phyloP scores from a whole-genome alignment of 1,140 invertebrate species.

The Sipha flava region DNA sequence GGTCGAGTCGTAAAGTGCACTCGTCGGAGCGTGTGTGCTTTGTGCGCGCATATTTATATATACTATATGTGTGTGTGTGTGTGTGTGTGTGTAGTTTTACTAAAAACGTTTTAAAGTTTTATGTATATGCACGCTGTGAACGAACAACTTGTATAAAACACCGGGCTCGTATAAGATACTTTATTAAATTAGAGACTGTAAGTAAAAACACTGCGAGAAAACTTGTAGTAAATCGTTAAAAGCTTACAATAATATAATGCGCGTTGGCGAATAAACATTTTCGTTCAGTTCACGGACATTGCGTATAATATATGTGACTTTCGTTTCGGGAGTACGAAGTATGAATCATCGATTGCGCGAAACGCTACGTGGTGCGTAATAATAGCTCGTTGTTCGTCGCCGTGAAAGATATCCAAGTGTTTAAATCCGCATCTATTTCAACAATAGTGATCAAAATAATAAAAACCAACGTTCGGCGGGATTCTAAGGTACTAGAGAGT shows the following conservation, averaged over 20 bases:
- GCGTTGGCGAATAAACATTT: not conserved
- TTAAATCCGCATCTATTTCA: no score
- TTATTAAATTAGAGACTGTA: not conserved
- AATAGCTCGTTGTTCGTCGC: no score
- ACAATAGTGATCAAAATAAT: no score
- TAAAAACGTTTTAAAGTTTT: conserved; percentile 13
- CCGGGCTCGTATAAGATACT: not conserved
- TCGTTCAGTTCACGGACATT: not conserved
- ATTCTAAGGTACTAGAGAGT: no score
- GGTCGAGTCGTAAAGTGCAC: not conserved
- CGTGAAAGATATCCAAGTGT: no score
- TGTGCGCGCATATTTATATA: not conserved
- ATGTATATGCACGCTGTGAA: not conserved
- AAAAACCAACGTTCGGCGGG: no score
- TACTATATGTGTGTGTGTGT: not conserved
- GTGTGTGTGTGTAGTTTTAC: not conserved
- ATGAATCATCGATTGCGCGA: no score
- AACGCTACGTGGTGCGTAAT: no score
- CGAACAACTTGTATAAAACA: not conserved
- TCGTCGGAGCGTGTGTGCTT: not conserved
- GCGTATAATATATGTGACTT: not conserved
- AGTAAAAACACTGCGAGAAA: not conserved
- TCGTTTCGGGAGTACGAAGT: no score
- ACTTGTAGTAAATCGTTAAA: not conserved
- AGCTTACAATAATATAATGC: no score